Percentiles rank a stretch among this genome's conserved stretches.
These are phyloP conservation scores for Herpetotheres cachinnans DNA, from an alignment of 2,113 vertebrate genomes.

Conservation along the genomic window DNA sequence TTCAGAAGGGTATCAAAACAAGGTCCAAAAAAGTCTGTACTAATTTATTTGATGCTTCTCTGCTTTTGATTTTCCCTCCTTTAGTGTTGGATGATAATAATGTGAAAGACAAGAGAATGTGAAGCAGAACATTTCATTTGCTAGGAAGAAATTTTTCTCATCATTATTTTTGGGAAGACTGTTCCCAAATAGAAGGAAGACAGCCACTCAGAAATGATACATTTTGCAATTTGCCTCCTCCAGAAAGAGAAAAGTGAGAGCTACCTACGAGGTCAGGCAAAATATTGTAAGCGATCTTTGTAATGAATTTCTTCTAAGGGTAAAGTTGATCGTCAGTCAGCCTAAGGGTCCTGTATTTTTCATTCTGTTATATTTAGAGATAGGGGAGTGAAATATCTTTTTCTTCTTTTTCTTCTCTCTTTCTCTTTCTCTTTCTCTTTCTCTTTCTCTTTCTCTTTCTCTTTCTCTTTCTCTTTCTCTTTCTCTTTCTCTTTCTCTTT, in stretches of 20 bases:
- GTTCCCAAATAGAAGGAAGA: neutral
- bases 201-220: neutral
- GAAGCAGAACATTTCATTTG: neutral
- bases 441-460: neutral
- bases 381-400: neutral
- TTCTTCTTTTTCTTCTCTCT: neutral
- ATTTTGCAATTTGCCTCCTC: neutral
- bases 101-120: neutral
- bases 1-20: neutral
- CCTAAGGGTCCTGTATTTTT: neutral
- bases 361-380: neutral
- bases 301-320: neutral
- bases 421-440: neutral
- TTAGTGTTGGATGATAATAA: neutral
- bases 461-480: fast-evolving
- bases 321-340: neutral
- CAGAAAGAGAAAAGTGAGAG: neutral
- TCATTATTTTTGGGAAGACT: neutral
- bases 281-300: neutral
- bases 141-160: neutral
- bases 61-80: neutral
- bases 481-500: neutral
- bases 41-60: neutral
- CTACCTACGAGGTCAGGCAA: neutral
- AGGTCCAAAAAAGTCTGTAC: neutral